These are phyloP conservation scores for Eclectus roratus DNA, from an alignment of 2,113 vertebrate genomes.

Conservation along the genomic window DNA sequence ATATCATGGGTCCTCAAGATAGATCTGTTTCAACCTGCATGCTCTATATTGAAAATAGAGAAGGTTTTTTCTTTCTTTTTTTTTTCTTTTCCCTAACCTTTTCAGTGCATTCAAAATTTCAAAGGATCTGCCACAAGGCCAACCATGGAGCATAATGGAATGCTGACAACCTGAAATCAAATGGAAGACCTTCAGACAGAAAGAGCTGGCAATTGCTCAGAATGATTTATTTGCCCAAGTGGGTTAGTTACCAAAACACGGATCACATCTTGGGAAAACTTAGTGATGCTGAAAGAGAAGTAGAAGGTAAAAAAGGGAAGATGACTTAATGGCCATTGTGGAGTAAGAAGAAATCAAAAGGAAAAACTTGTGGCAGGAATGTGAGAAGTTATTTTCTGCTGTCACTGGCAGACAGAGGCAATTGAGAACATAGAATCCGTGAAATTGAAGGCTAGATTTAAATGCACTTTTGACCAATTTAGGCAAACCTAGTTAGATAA, in stretches of 20 bases:
- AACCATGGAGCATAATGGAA: neutral
- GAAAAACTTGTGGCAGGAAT: neutral
- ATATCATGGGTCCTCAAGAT: neutral
- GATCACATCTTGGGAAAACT: neutral
- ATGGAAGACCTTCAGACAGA: neutral
- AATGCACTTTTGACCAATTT: neutral
- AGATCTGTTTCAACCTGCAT: neutral
- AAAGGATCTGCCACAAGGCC: constrained; percentile 1
- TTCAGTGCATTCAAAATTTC: neutral
- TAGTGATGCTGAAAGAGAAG: neutral
- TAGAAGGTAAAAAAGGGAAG: neutral
- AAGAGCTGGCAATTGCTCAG: neutral
- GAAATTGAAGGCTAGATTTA: neutral
- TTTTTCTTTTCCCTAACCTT: neutral
- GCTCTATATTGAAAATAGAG: neutral
- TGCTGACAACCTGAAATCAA: neutral
- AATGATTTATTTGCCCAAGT: neutral
- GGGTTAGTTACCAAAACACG: neutral
- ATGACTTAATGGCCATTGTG: neutral
- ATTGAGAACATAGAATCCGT: neutral
- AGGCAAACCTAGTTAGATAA: neutral
- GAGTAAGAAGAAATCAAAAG: neutral
- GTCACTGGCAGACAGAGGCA: neutral
- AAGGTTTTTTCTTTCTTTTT: neutral
- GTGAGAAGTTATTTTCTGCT: neutral